These are phyloP conservation scores for Ailuropoda melanoleuca DNA, from an alignment of 2,113 vertebrate genomes.

Conservation along the genomic window DNA sequence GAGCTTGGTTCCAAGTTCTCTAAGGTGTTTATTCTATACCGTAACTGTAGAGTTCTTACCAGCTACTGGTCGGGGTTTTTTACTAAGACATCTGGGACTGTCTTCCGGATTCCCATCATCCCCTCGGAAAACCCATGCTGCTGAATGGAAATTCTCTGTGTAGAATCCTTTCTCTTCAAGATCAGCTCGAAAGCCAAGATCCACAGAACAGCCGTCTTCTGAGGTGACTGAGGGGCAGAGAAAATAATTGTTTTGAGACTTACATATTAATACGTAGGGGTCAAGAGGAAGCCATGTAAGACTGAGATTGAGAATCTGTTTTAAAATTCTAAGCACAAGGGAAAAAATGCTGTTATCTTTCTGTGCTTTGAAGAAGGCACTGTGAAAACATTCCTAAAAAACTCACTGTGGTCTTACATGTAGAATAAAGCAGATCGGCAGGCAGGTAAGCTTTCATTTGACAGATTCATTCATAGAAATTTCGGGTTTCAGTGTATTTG, in stretches of 20 bases:
- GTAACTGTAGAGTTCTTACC: slow-evolving; percentile 82
- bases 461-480: neutral
- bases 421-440: neutral
- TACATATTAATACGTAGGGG: neutral
- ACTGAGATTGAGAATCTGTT: neutral
- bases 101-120: slow-evolving; percentile 85
- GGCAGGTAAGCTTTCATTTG: neutral
- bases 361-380: neutral
- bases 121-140: slow-evolving; percentile 92
- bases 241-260: neutral
- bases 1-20: neutral
- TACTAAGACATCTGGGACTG: slow-evolving; percentile 85
- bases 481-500: neutral
- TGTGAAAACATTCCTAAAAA: neutral
- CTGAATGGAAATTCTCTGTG: slow-evolving; percentile 93
- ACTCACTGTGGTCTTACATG: neutral
- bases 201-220: slow-evolving; percentile 88
- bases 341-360: neutral
- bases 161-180: slow-evolving; percentile 92
- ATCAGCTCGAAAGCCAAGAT: slow-evolving; percentile 83
- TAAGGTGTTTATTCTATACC: neutral
- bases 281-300: neutral
- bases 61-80: slow-evolving; percentile 86
- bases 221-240: slow-evolving; percentile 84
- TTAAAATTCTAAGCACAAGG: neutral